These are phyloP conservation scores for Sturnira hondurensis DNA, from an alignment of 2,113 vertebrate species.

Conservation along the genomic window DNA sequence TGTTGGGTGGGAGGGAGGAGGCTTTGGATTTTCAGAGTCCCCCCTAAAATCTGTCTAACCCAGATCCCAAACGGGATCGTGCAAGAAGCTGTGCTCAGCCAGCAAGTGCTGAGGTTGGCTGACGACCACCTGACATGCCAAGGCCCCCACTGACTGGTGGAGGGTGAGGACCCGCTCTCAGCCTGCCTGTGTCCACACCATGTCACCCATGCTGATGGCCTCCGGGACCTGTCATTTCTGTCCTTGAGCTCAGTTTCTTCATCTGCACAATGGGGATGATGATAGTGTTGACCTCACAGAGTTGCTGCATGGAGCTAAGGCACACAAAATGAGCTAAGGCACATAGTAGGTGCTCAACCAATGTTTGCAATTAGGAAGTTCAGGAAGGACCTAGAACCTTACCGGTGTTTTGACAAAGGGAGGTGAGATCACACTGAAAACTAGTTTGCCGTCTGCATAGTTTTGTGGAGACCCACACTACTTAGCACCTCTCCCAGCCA, in stretches of 20 bases:
- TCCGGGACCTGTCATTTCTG: too few relatives aligned
- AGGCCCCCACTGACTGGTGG: background rate
- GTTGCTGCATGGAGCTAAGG: background rate
- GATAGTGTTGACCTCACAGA: background rate
- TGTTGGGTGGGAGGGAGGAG: background rate
- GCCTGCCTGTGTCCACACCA: background rate
- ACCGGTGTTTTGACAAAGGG: background rate
- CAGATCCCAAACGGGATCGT: background rate
- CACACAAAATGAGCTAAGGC: background rate
- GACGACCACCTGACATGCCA: background rate
- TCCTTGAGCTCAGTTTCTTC: background rate
- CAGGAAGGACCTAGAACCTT: background rate
- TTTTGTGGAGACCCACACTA: background rate
- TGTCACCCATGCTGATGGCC: background rate
- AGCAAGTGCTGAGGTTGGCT: background rate
- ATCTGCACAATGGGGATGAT: background rate
- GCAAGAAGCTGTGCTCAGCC: background rate
- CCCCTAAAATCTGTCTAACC: background rate
- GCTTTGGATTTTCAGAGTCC: background rate
- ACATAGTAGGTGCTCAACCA: background rate
- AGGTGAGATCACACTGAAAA: background rate
- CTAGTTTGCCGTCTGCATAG: background rate
- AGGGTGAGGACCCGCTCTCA: background rate
- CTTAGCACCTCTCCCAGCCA: background rate
- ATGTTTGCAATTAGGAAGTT: background rate